Percentiles rank a stretch among this genome's conserved stretches.
Evolutionary conservation across 2,888 invertebrate species (phyloP).

Genomic region (Hymenopus coronatus): DNA sequence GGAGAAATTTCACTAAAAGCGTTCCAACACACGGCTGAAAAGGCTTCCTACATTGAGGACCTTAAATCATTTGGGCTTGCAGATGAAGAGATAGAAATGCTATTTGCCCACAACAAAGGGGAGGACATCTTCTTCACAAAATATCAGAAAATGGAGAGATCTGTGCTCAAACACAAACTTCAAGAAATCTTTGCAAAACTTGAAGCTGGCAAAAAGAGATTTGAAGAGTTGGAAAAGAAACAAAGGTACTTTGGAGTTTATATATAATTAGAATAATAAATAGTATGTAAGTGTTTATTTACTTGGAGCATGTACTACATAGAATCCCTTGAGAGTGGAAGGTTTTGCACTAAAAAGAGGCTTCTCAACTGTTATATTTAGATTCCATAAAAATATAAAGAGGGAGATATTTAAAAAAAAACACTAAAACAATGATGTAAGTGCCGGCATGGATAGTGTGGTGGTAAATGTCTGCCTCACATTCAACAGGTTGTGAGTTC

Average conservation of each 20-base stretch:
- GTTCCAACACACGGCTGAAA: slow-evolving; percentile 48
- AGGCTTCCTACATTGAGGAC: slow-evolving; percentile 48
- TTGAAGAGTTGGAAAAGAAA: background rate
- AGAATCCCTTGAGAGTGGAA: no score
- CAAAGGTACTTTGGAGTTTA: slow-evolving; percentile 18
- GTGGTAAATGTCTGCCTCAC: no score
- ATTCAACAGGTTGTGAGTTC: no score
- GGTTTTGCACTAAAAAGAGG: no score
- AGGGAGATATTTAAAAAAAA: no score
- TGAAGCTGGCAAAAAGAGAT: background rate
- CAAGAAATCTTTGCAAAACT: slow-evolving; percentile 26
- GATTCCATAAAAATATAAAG: no score
- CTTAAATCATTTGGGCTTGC: slow-evolving; percentile 52
- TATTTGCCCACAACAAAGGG: slow-evolving; percentile 50
- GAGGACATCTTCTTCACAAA: slow-evolving; percentile 40
- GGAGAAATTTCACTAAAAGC: slow-evolving; percentile 51
- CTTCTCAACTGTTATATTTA: no score
- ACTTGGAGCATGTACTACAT: no score
- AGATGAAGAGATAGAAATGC: slow-evolving; percentile 53
- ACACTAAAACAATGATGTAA: no score
- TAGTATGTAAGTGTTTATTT: no score
- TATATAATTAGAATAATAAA: no score
- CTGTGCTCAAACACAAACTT: slow-evolving; percentile 25
- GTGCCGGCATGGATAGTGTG: no score
- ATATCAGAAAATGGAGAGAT: slow-evolving; percentile 41